Evolutionary conservation across 2,113 vertebrate genomes (phyloP).

Genomic region (Alexandromys fortis): DNA sequence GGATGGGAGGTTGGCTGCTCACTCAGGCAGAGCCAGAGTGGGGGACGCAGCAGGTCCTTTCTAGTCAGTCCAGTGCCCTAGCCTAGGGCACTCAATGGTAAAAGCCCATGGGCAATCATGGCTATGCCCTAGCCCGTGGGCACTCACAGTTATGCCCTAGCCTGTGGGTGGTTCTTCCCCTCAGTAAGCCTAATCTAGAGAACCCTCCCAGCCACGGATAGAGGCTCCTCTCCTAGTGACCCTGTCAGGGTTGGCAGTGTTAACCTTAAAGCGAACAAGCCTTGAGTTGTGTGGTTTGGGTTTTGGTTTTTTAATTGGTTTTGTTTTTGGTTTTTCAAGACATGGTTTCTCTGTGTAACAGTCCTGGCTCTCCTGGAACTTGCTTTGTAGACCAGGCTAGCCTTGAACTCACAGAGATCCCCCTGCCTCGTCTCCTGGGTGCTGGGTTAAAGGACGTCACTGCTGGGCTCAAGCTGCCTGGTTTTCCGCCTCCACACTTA

Average conservation of each 20-base stretch:
- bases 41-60: not conserved
- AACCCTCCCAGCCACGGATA: fast-evolving
- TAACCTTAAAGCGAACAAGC: not conserved
- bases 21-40: too few relatives aligned
- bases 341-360: too few relatives aligned
- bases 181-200: not conserved
- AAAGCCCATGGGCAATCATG: too few relatives aligned
- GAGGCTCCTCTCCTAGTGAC: not conserved
- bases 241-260: not conserved
- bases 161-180: not conserved
- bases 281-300: too few relatives aligned
- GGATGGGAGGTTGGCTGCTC: not conserved
- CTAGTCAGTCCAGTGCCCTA: not conserved
- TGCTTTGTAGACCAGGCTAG: too few relatives aligned
- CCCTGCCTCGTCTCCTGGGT: too few relatives aligned
- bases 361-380: too few relatives aligned
- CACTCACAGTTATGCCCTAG: not conserved
- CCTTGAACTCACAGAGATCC: too few relatives aligned
- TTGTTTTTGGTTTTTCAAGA: too few relatives aligned
- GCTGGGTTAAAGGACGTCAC: too few relatives aligned
- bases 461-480: not conserved
- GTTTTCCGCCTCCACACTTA: not conserved
- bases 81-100: not conserved
- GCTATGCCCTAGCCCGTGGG: fast-evolving
- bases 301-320: too few relatives aligned